phyloP scores from a whole-genome alignment of 1,140 invertebrate genomes.

The Frieseomelitta varia region DNA sequence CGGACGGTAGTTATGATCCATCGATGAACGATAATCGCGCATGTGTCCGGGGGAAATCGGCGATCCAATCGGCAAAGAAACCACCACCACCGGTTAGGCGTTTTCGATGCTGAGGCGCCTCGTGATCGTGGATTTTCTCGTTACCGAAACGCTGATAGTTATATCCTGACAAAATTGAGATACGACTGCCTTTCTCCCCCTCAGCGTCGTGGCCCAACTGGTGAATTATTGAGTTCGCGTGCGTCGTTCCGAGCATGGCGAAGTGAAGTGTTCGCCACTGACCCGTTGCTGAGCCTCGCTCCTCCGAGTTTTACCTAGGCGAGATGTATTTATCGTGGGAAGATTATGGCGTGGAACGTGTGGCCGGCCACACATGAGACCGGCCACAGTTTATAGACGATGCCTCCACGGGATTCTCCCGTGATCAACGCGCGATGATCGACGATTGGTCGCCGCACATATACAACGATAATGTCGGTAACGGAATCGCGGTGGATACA shows the following conservation, averaged over 20 bases:
- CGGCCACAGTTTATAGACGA: conserved; percentile 12
- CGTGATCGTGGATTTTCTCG: conserved; percentile 55
- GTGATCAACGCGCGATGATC: conserved; percentile 47
- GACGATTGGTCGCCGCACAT: not conserved
- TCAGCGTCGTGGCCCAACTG: not conserved
- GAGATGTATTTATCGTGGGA: conserved; percentile 71
- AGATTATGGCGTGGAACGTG: conserved; percentile 52
- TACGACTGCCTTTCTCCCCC: conserved; percentile 47
- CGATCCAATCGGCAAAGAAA: conserved; percentile 25
- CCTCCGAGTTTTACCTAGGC: conserved; percentile 46
- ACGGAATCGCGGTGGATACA: not conserved
- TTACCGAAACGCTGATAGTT: conserved; percentile 56
- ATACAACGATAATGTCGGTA: conserved; percentile 3
- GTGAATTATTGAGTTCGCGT: conserved; percentile 71
- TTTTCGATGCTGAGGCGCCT: not conserved
- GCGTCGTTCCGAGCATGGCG: conserved; percentile 22
- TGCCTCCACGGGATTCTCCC: not conserved
- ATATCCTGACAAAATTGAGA: conserved; percentile 67
- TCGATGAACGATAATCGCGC: conserved; percentile 50
- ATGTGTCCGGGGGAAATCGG: conserved; percentile 51
- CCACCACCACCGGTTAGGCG: no score
- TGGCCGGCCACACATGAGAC: conserved; percentile 17
- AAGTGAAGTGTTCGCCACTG: conserved; percentile 7
- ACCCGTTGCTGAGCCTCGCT: conserved; percentile 1
- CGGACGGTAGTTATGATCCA: not conserved